Percentiles rank a stretch among this genome's conserved stretches.
Conservation (phyloP, 2,888 invertebrate genomes). For the Philaethria dido region DNA sequence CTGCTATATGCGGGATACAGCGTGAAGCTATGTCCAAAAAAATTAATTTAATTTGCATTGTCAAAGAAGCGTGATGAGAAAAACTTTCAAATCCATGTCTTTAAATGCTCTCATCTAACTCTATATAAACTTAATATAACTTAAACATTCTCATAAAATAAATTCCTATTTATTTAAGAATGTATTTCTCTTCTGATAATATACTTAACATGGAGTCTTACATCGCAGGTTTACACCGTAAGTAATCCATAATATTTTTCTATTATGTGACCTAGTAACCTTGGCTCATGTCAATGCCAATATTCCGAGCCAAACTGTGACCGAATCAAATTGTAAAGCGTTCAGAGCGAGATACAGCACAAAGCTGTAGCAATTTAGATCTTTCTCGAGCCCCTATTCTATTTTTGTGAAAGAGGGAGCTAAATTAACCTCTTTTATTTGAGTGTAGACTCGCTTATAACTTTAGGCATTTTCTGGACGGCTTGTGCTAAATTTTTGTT, state of each 20-base stretch:
- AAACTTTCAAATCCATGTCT: no score
- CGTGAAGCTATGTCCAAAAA: no score
- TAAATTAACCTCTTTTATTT: constrained; percentile 9
- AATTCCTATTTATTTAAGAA: no score
- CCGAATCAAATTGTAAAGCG: constrained; percentile 17
- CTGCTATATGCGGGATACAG: no score
- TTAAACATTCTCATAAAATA: no score
- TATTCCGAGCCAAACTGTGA: constrained; percentile 26
- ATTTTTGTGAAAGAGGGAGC: constrained; percentile 21
- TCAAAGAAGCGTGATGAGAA: no score
- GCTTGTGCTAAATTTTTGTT: neutral
- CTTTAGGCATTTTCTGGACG: neutral
- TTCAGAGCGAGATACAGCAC: constrained; percentile 18
- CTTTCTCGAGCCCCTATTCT: constrained; percentile 16
- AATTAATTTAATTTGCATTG: no score
- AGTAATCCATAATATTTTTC: constrained; percentile 3
- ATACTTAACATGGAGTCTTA: no score
- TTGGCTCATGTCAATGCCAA: constrained; percentile 24
- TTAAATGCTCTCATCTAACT: no score
- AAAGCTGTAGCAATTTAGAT: constrained; percentile 16
- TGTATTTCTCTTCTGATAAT: no score
- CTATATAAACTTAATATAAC: no score
- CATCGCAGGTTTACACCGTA: no score
- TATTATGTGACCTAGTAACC: constrained; percentile 26
- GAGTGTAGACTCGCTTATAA: constrained; percentile 3